These are phyloP conservation scores for Epinephelus malabaricus DNA, from an alignment of 2,797 vertebrate species.

Conservation along the genomic window DNA sequence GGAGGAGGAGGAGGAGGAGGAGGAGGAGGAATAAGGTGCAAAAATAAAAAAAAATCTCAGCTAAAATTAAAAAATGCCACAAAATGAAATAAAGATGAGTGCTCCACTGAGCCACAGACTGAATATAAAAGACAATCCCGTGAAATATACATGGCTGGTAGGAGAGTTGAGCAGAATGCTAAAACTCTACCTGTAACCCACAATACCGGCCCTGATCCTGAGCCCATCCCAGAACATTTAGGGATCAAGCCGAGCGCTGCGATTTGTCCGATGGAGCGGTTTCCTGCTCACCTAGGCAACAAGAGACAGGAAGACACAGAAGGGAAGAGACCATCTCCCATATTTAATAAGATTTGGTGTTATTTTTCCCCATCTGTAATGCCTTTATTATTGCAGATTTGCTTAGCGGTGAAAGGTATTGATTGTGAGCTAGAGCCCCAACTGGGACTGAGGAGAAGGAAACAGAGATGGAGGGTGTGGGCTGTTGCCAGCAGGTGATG, in stretches of 20 bases:
- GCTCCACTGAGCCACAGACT: conserved; percentile 75
- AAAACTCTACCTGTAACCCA: conserved; percentile 79
- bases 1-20: conserved; percentile 26
- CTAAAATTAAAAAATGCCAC: conserved; percentile 86
- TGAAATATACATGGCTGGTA: conserved; percentile 85
- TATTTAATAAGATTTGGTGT: conserved; percentile 85
- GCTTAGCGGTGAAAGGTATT: conserved; percentile 84
- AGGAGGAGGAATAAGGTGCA: conserved; percentile 18
- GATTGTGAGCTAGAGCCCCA: conserved; percentile 79
- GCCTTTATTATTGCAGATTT: conserved; percentile 89
- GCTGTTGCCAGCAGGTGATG: conserved; percentile 68
- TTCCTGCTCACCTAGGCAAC: conserved; percentile 75
- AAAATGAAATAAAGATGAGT: conserved; percentile 89
- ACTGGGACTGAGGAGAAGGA: conserved; percentile 62
- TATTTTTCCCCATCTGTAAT: conserved; percentile 84
- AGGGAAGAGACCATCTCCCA: conserved; percentile 70
- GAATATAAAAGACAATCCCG: conserved; percentile 85
- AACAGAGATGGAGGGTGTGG: conserved; percentile 63
- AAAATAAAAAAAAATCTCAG: conserved; percentile 68
- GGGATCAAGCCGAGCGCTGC: conserved; percentile 70
- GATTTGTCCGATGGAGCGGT: conserved; percentile 48
- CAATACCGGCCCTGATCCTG: conserved; percentile 59
- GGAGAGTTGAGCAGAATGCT: conserved; percentile 81
- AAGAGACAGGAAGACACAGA: conserved; percentile 72
- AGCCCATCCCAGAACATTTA: conserved; percentile 71